These are phyloP conservation scores for Araneus ventricosus DNA, from an alignment of 1,140 invertebrate species.

Conservation along the genomic window DNA sequence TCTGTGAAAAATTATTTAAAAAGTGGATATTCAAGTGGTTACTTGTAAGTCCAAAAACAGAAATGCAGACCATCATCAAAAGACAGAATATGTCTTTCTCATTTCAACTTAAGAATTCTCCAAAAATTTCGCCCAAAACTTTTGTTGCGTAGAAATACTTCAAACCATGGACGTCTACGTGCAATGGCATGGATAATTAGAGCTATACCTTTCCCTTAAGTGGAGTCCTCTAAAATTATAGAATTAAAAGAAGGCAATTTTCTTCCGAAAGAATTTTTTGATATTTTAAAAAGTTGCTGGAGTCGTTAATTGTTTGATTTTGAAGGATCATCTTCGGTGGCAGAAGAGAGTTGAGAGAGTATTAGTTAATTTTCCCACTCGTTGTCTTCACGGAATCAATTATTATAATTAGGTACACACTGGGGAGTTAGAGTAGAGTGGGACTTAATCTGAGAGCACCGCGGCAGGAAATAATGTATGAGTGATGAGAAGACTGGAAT, in stretches of 20 bases:
- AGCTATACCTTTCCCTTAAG: not conserved
- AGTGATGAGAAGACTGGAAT: not conserved
- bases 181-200: not conserved
- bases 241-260: not conserved
- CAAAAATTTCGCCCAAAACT: not conserved
- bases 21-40: no score
- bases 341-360: not conserved
- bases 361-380: constrained; percentile 1
- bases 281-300: not conserved
- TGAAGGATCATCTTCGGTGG: not conserved
- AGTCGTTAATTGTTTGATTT: constrained; percentile 12
- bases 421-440: not conserved
- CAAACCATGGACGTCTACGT: not conserved
- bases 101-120: not conserved
- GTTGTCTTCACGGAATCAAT: not conserved
- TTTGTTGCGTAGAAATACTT: not conserved
- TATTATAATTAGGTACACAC: not conserved
- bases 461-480: not conserved
- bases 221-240: not conserved
- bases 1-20: no score
- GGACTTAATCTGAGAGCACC: not conserved
- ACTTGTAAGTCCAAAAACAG: no score
- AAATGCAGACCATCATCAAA: no score
- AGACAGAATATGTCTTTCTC: no score
- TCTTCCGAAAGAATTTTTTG: not conserved